Percentiles rank a stretch among this genome's conserved stretches.
These are phyloP conservation scores for Gymnoscopelus microlampas DNA, from an alignment of 2,797 vertebrate genomes.

Conservation along the genomic window DNA sequence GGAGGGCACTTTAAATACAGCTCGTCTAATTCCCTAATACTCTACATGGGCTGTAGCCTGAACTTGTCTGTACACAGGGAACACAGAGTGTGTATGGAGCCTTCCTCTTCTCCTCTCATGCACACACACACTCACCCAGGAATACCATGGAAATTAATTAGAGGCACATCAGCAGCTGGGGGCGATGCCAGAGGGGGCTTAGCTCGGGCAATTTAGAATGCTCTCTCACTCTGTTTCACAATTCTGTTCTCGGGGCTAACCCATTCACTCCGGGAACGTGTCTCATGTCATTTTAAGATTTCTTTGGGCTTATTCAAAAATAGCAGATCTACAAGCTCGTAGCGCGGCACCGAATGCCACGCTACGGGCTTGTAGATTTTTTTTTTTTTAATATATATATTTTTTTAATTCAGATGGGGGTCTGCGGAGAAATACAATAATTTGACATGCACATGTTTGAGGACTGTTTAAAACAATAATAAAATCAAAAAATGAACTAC, in stretches of 20 bases:
- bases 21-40: neutral
- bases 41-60: constrained; percentile 14
- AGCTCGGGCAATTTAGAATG: constrained; percentile 60
- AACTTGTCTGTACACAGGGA: constrained; percentile 30
- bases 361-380: too few species aligned
- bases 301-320: too few species aligned
- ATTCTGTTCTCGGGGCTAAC: constrained; percentile 40
- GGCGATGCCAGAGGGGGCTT: constrained; percentile 59
- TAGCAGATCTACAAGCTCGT: too few species aligned
- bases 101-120: constrained; percentile 14
- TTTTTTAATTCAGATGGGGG: too few species aligned
- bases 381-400: too few species aligned
- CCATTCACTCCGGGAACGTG: too few species aligned
- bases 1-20: constrained; percentile 30
- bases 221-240: constrained; percentile 54
- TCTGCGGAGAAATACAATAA: too few species aligned
- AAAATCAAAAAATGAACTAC: too few species aligned
- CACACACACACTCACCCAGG: constrained; percentile 37
- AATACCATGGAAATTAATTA: constrained; percentile 70
- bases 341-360: too few species aligned
- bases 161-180: constrained; percentile 57
- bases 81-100: neutral
- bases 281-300: too few species aligned
- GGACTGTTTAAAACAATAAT: too few species aligned
- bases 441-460: too few species aligned